Evolutionary conservation across 2,797 vertebrate species (phyloP).

Genomic region (Nyctalus aviator): DNA sequence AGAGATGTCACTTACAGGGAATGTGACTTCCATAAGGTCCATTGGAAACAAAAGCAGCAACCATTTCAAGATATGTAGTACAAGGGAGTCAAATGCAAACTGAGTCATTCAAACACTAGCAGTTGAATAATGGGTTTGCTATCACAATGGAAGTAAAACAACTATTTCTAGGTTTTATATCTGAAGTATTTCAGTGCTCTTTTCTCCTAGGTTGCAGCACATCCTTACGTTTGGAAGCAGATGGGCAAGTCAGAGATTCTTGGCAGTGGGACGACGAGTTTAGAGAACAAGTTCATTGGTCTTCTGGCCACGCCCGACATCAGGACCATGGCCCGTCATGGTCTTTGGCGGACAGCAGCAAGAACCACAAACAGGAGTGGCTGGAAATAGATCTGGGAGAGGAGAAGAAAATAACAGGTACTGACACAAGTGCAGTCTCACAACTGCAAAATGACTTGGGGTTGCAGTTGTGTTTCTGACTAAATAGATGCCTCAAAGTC

Average conservation of each 20-base stretch:
- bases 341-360: constrained; percentile 86
- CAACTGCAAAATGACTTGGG: background rate
- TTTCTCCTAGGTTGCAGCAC: constrained; percentile 87
- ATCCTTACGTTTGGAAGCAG: constrained; percentile 86
- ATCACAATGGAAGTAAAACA: background rate
- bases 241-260: constrained; percentile 86
- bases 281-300: constrained; percentile 84
- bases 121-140: background rate
- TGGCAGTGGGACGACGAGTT: constrained; percentile 85
- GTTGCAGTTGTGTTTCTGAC: background rate
- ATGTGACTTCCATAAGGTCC: background rate
- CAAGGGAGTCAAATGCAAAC: background rate
- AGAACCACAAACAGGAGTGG: constrained; percentile 83
- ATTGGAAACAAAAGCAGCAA: background rate
- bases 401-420: constrained; percentile 92
- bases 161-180: background rate
- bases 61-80: background rate
- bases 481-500: background rate
- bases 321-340: constrained; percentile 84
- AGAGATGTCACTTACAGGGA: background rate
- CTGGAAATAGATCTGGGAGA: constrained; percentile 92
- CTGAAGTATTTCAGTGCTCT: constrained; percentile 42
- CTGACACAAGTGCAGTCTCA: background rate
- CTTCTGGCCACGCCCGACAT: constrained; percentile 85
- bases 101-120: background rate